Conservation (phyloP, 1,140 invertebrate genomes). For the Amyelois transitella region DNA sequence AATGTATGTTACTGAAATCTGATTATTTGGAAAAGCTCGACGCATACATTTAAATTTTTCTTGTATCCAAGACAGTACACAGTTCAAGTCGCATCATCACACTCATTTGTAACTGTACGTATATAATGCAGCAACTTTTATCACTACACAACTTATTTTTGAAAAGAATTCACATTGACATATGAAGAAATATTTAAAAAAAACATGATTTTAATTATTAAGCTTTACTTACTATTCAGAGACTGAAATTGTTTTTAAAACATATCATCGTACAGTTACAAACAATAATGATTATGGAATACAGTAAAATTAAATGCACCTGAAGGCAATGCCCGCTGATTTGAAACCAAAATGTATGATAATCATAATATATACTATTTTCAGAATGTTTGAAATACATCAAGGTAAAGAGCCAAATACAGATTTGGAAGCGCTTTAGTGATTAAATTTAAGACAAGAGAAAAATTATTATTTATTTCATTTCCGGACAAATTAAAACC, state of each 20-base stretch:
- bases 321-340: slow-evolving; percentile 11
- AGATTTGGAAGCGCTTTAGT: background rate
- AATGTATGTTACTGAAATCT: slow-evolving; percentile 48
- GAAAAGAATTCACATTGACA: background rate
- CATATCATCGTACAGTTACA: slow-evolving; percentile 13
- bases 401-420: background rate
- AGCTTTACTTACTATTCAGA: no score
- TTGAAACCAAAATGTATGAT: background rate
- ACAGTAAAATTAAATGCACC: slow-evolving; percentile 12
- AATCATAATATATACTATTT: background rate
- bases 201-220: no score
- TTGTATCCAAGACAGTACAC: background rate
- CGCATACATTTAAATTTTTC: slow-evolving; percentile 23
- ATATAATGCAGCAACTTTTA: no score
- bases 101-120: background rate
- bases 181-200: no score
- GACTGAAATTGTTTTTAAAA: no score
- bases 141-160: background rate
- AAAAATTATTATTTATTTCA: background rate
- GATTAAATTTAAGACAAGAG: background rate
- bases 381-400: background rate
- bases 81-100: background rate
- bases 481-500: no score
- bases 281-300: slow-evolving; percentile 10
- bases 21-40: slow-evolving; percentile 62